Percentiles rank a stretch among this genome's conserved stretches.
Conservation (phyloP, 1,140 invertebrate species). For the Hyphantria cunea region DNA sequence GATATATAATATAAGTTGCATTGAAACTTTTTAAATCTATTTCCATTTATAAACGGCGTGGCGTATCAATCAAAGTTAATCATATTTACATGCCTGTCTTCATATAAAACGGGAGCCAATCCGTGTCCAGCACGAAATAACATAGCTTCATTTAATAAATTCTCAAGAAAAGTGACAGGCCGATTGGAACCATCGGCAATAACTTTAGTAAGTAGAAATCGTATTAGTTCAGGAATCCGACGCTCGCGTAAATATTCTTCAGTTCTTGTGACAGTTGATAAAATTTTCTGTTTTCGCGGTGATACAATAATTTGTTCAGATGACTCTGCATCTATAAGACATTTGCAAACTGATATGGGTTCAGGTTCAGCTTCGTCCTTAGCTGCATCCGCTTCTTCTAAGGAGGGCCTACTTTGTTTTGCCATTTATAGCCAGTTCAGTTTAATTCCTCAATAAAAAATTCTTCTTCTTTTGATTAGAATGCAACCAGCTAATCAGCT, state of each 20-base stretch:
- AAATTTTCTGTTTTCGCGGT: slow-evolving; percentile 52
- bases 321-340: slow-evolving; percentile 38
- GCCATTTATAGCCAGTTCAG: too few relatives aligned
- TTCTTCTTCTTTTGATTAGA: too few relatives aligned
- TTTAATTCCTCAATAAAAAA: not conserved
- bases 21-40: too few relatives aligned
- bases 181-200: slow-evolving; percentile 50
- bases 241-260: slow-evolving; percentile 65
- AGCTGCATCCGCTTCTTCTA: slow-evolving; percentile 44
- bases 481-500: too few relatives aligned
- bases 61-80: too few relatives aligned
- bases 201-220: slow-evolving; percentile 62
- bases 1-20: too few relatives aligned
- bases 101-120: slow-evolving; percentile 58
- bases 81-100: slow-evolving; percentile 45
- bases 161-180: slow-evolving; percentile 56
- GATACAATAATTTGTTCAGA: slow-evolving; percentile 44
- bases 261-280: slow-evolving; percentile 56
- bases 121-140: slow-evolving; percentile 63
- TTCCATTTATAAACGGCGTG: too few relatives aligned
- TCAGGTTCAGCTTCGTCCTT: slow-evolving; percentile 18
- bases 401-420: slow-evolving; percentile 1
- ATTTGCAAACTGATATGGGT: slow-evolving; percentile 51
- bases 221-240: slow-evolving; percentile 64
- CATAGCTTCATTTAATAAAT: slow-evolving; percentile 68